Evolutionary conservation across 1,140 invertebrate genomes (phyloP).

Genomic region (Hylyphantes graminicola): DNA sequence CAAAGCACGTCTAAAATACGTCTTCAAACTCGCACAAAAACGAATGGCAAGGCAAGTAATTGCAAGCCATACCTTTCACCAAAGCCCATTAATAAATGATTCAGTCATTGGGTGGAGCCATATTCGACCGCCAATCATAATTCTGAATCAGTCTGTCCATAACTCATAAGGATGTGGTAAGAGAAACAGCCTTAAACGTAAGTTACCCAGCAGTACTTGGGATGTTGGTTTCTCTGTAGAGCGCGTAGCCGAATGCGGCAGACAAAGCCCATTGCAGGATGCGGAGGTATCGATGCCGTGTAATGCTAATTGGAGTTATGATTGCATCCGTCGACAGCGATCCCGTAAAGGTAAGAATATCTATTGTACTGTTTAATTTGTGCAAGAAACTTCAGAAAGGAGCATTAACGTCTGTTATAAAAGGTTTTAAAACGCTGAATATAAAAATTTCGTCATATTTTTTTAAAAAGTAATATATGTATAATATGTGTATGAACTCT

Average conservation of each 20-base stretch:
- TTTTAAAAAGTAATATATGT: too few relatives aligned
- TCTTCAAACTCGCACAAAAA: neutral
- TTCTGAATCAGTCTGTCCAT: conserved; percentile 40
- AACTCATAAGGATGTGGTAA: conserved; percentile 18
- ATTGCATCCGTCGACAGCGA: neutral
- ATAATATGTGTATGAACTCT: too few relatives aligned
- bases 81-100: conserved; percentile 53
- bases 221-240: neutral
- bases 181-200: neutral
- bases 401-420: too few relatives aligned
- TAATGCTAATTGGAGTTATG: neutral
- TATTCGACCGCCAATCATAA: conserved; percentile 55
- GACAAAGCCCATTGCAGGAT: neutral
- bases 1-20: too few relatives aligned
- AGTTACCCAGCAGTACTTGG: neutral
- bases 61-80: neutral
- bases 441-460: too few relatives aligned
- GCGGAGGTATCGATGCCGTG: neutral
- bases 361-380: neutral
- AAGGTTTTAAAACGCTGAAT: too few relatives aligned
- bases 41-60: neutral
- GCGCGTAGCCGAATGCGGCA: neutral
- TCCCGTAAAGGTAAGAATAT: neutral
- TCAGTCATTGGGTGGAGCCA: conserved; percentile 39
- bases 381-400: too few relatives aligned